Percentiles rank a stretch among this genome's conserved stretches.
Evolutionary conservation across 2,797 vertebrate genomes (phyloP).

Genomic region (Coendou prehensilis): DNA sequence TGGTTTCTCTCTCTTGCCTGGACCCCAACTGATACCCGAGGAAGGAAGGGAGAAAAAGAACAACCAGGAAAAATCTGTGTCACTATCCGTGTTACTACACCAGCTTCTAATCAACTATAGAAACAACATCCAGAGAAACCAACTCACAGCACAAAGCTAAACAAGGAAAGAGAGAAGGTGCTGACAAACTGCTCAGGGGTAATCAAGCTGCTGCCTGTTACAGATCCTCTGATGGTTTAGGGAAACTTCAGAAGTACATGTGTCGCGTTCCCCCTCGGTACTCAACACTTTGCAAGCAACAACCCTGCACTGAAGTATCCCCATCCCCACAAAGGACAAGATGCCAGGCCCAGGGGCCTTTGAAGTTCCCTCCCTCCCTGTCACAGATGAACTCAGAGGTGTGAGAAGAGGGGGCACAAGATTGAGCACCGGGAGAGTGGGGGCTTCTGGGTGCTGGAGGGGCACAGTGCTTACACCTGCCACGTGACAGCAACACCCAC

Average conservation of each 20-base stretch:
- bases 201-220: neutral
- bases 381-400: neutral
- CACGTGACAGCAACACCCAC: neutral
- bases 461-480: neutral
- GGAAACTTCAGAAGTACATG: neutral
- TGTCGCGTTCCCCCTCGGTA: neutral
- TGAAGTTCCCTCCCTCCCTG: neutral
- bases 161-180: neutral
- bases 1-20: neutral
- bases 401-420: neutral
- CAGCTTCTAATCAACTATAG: neutral
- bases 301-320: too few species aligned
- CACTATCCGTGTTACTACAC: neutral
- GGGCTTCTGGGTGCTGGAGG: neutral
- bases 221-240: neutral
- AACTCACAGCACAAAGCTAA: neutral
- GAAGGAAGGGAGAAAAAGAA: neutral
- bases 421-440: too few species aligned
- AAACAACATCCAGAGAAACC: neutral
- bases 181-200: neutral
- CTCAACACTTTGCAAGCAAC: neutral
- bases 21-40: neutral
- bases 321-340: neutral
- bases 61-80: neutral
- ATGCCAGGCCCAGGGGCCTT: neutral